Evolutionary conservation across 37 sponge, comb jelly and placozoan species (phyloP).

Genomic region (Crambe crambe): DNA sequence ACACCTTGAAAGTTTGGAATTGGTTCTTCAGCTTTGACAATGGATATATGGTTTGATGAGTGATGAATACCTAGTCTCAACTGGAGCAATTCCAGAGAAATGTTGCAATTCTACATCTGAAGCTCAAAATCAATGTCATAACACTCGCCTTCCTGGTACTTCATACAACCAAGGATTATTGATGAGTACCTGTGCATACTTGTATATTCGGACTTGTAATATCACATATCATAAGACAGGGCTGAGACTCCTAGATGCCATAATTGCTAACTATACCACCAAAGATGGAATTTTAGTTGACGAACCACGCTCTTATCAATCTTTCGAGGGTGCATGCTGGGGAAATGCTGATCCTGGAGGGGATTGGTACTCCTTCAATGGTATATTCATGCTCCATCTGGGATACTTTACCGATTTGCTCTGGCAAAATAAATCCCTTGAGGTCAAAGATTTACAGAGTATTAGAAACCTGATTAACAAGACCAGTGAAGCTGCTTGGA

Average conservation of each 20-base stretch:
- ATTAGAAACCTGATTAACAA: constrained; percentile 8
- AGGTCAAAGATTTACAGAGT: not conserved
- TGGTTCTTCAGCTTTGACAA: constrained; percentile 50
- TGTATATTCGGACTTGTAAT: constrained; percentile 47
- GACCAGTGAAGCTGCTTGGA: constrained; percentile 57
- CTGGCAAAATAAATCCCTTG: not conserved
- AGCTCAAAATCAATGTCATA: not conserved
- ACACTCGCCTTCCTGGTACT: constrained; percentile 17
- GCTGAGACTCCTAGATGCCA: constrained; percentile 36
- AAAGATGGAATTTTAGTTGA: constrained; percentile 35
- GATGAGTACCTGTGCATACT: constrained; percentile 38
- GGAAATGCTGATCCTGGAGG: constrained; percentile 35
- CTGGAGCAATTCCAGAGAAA: constrained; percentile 39
- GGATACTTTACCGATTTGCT: constrained; percentile 36
- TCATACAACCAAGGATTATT: constrained; percentile 58
- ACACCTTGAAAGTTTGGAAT: constrained; percentile 34
- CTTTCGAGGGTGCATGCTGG: not conserved
- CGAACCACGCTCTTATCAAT: constrained; percentile 30
- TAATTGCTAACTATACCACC: constrained; percentile 35
- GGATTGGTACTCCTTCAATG: constrained; percentile 55
- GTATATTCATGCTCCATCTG: constrained; percentile 56
- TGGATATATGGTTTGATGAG: constrained; percentile 43
- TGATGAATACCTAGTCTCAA: constrained; percentile 31
- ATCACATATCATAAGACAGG: constrained; percentile 28
- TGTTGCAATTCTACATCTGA: constrained; percentile 33